phyloP scores from a whole-genome alignment of 2,113 vertebrate genomes.

The Malurus melanocephalus region DNA sequence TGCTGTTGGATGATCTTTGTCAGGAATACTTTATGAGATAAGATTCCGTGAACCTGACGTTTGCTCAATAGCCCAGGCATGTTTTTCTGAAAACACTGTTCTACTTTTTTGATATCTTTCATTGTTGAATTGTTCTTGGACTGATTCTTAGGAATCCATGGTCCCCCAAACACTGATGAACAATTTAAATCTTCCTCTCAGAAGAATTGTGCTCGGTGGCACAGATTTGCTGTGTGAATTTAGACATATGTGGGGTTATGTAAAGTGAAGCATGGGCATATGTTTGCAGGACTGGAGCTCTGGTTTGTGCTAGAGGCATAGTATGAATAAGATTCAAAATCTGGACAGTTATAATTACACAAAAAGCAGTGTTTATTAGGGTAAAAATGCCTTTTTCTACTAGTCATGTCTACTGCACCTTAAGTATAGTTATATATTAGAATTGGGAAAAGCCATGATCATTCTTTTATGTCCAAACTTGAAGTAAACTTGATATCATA shows the following conservation, averaged over 20 bases:
- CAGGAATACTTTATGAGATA: conserved; percentile 18
- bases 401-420: background rate
- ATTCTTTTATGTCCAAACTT: background rate
- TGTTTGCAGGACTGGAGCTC: conserved; percentile 6
- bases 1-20: conserved; percentile 7
- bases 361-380: background rate
- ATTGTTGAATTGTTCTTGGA: background rate
- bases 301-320: conserved; percentile 26
- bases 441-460: background rate
- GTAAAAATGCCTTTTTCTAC: background rate
- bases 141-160: background rate
- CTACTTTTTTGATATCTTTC: background rate
- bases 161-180: background rate
- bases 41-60: background rate
- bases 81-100: conserved; percentile 2
- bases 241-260: conserved; percentile 25
- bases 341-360: background rate
- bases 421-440: background rate
- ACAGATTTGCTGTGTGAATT: background rate
- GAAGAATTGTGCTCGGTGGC: background rate
- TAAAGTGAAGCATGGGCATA: conserved; percentile 31
- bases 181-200: background rate
- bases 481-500: background rate
- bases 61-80: background rate
- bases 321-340: conserved; percentile 10